Percentiles rank a stretch among this genome's conserved stretches.
Conservation (phyloP, 2,113 vertebrate genomes). For the Embiotoca jacksoni region DNA sequence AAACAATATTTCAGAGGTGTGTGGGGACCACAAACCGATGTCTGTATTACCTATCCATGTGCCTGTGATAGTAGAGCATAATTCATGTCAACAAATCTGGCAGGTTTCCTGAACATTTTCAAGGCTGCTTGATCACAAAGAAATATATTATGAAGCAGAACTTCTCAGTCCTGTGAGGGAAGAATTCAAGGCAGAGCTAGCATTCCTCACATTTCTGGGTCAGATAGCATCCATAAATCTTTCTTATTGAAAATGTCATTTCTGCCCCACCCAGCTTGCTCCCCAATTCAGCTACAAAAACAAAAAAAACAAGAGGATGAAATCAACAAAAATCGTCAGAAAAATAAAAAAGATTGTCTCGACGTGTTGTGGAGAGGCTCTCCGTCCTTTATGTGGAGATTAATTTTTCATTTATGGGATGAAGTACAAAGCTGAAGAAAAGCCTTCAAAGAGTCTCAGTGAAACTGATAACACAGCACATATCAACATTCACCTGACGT, state of each 20-base stretch:
- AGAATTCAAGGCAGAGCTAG: conserved; percentile 29
- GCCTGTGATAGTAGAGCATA: conserved; percentile 15
- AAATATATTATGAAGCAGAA: conserved; percentile 44
- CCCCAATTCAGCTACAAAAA: conserved; percentile 1
- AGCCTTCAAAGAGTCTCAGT: conserved; percentile 63
- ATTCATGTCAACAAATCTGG: conserved; percentile 33
- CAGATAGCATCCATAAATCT: conserved; percentile 69
- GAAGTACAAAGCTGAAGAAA: conserved; percentile 65
- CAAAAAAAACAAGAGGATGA: conserved; percentile 5
- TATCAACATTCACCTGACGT: conserved; percentile 77
- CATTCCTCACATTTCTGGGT: conserved; percentile 61
- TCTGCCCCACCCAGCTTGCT: conserved; percentile 15
- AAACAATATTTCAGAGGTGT: conserved; percentile 18
- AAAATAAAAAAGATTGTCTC: conserved; percentile 27
- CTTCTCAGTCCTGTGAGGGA: conserved; percentile 11
- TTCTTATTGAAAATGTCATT: conserved; percentile 69
- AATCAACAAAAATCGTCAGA: conserved; percentile 42
- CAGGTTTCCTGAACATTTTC: conserved; percentile 35
- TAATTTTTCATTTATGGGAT: conserved; percentile 68
- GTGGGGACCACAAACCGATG: neutral
- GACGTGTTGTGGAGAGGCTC: conserved; percentile 51
- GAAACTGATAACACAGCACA: conserved; percentile 78
- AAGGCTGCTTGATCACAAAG: conserved; percentile 43
- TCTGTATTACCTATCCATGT: conserved; percentile 18
- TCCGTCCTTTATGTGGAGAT: conserved; percentile 67